Evolutionary conservation across 2,888 invertebrate genomes (phyloP).

Genomic region (Rhamphomyia laevipes): DNA sequence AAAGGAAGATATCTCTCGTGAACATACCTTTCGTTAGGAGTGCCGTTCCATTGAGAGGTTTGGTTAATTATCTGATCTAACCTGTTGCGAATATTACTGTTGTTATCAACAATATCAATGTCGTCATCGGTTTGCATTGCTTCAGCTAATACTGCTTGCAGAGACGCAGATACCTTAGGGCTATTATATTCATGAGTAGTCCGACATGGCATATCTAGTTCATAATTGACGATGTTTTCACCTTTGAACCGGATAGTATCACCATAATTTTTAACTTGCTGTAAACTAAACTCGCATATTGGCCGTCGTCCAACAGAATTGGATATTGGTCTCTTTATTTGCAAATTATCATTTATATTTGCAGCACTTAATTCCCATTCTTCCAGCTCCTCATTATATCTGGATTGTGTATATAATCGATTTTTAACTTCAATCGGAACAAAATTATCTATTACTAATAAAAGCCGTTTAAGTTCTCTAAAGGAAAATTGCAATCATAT

Average conservation of each 20-base stretch:
- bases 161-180: slow-evolving; percentile 36
- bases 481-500: slow-evolving; percentile 14
- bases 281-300: slow-evolving; percentile 46
- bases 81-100: slow-evolving; percentile 33
- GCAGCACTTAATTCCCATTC: slow-evolving; percentile 47
- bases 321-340: slow-evolving; percentile 49
- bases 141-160: slow-evolving; percentile 37
- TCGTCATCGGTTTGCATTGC: slow-evolving; percentile 38
- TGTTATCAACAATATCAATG: slow-evolving; percentile 34
- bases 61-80: slow-evolving; percentile 36
- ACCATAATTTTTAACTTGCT: slow-evolving; percentile 30
- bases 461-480: slow-evolving; percentile 80
- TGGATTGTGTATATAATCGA: slow-evolving; percentile 57
- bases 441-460: slow-evolving; percentile 80
- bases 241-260: slow-evolving; percentile 32
- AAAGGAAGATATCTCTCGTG: too few relatives aligned
- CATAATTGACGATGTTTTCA: slow-evolving; percentile 37
- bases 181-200: slow-evolving; percentile 38
- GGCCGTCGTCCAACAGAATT: slow-evolving; percentile 51
- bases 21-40: background rate
- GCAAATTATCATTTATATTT: slow-evolving; percentile 37
- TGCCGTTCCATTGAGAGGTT: slow-evolving; percentile 23
- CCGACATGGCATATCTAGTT: slow-evolving; percentile 38
- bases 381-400: slow-evolving; percentile 74
- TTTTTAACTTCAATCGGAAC: slow-evolving; percentile 72